phyloP scores from a whole-genome alignment of 2,797 vertebrate species.

The Trachops cirrhosus region DNA sequence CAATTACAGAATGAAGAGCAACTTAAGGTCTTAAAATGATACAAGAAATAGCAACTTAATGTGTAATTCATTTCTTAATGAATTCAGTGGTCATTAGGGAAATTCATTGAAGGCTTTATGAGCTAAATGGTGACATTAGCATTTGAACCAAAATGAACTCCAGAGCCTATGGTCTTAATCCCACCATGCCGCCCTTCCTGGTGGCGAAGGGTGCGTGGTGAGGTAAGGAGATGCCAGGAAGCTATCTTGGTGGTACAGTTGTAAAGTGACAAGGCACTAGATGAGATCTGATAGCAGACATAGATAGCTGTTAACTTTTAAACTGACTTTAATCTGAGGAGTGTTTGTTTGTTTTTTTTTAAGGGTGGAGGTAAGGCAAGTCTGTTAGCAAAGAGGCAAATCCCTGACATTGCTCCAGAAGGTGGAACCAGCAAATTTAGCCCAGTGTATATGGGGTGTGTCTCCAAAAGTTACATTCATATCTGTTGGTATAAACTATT shows the following conservation, averaged over 20 bases:
- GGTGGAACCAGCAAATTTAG: neutral
- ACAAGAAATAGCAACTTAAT: neutral
- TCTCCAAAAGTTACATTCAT: neutral
- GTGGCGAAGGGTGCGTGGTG: neutral
- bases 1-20: neutral
- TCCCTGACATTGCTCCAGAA: neutral
- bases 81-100: neutral
- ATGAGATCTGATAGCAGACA: neutral
- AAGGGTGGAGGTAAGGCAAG: neutral
- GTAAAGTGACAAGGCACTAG: neutral
- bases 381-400: neutral
- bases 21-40: neutral
- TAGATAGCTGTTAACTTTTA: neutral
- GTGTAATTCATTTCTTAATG: conserved; percentile 10
- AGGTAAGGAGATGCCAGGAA: neutral
- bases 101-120: neutral
- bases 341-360: neutral
- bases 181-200: neutral
- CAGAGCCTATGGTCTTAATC: neutral
- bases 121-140: neutral
- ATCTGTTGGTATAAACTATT: neutral
- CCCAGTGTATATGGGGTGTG: neutral
- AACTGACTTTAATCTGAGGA: neutral
- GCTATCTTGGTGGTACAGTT: accelerated
- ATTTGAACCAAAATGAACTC: neutral